Percentiles rank a stretch among this genome's conserved stretches.
Conservation (phyloP, 2,888 invertebrate genomes). For the Mythimna ferrago region DNA sequence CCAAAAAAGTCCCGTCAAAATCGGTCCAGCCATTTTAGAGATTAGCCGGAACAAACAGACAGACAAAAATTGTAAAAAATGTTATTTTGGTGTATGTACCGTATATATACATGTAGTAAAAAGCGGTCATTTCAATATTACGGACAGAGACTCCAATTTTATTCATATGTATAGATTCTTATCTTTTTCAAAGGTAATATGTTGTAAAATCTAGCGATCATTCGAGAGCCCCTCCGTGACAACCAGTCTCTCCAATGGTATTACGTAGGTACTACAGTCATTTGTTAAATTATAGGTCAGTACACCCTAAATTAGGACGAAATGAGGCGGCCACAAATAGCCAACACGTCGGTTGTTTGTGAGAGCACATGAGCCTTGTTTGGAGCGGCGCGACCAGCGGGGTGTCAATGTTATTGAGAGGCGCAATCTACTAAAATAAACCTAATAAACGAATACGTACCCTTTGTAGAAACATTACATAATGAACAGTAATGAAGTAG, state of each 20-base stretch:
- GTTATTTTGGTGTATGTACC: too few species aligned
- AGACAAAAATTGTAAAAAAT: too few species aligned
- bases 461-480: conserved; percentile 48
- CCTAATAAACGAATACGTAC: conserved; percentile 46
- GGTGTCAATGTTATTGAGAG: conserved; percentile 59
- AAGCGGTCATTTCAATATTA: too few species aligned
- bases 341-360: conserved; percentile 67
- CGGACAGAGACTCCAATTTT: too few species aligned
- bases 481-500: conserved; percentile 51
- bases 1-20: too few species aligned
- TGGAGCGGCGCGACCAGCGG: conserved; percentile 66
- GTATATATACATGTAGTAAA: too few species aligned
- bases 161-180: too few species aligned
- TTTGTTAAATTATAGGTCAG: conserved; percentile 62
- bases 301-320: conserved; percentile 51
- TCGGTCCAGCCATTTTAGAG: too few species aligned
- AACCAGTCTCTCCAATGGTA: conserved; percentile 1
- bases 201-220: neutral
- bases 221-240: neutral
- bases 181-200: neutral
- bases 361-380: conserved; percentile 67
- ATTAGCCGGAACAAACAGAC: too few species aligned
- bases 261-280: conserved; percentile 39
- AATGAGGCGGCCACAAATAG: conserved; percentile 69
- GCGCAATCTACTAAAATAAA: conserved; percentile 63